Conservation (phyloP, 2,888 invertebrate genomes). For the Myopa tessellatipennis region DNA sequence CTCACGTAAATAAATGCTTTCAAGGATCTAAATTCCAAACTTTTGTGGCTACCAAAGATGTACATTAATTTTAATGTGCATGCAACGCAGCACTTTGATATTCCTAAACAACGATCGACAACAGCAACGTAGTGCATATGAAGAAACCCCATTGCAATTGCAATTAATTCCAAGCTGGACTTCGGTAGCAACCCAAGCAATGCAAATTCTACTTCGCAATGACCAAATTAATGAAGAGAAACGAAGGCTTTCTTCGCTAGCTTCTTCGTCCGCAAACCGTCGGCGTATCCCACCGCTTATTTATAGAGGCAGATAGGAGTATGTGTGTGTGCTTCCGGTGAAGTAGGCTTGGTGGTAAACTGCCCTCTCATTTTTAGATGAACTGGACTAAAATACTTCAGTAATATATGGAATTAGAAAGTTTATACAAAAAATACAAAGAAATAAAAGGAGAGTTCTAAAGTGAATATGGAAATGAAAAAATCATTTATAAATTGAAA, state of each 20-base stretch:
- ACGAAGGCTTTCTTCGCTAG: slow-evolving; percentile 11
- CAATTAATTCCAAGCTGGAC: slow-evolving; percentile 16
- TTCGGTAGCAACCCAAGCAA: slow-evolving; percentile 7
- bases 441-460: too few species aligned
- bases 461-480: too few species aligned
- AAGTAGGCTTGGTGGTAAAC: slow-evolving; percentile 18
- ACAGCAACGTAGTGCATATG: neutral
- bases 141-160: slow-evolving; percentile 28
- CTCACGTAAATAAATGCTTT: slow-evolving; percentile 7
- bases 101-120: neutral
- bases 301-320: neutral
- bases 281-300: neutral
- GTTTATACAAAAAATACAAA: too few species aligned
- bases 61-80: slow-evolving; percentile 29
- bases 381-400: neutral
- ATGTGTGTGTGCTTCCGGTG: slow-evolving; percentile 19
- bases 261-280: slow-evolving; percentile 11
- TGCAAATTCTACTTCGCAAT: slow-evolving; percentile 29
- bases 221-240: slow-evolving; percentile 21
- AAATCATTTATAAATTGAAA: too few species aligned
- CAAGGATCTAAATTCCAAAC: slow-evolving; percentile 21
- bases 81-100: neutral
- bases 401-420: too few species aligned
- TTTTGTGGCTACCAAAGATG: slow-evolving; percentile 32
- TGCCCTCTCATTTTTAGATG: slow-evolving; percentile 11